These are phyloP conservation scores for Drosophila ogumai DNA, from an alignment of 1,140 invertebrate genomes.

Conservation along the genomic window DNA sequence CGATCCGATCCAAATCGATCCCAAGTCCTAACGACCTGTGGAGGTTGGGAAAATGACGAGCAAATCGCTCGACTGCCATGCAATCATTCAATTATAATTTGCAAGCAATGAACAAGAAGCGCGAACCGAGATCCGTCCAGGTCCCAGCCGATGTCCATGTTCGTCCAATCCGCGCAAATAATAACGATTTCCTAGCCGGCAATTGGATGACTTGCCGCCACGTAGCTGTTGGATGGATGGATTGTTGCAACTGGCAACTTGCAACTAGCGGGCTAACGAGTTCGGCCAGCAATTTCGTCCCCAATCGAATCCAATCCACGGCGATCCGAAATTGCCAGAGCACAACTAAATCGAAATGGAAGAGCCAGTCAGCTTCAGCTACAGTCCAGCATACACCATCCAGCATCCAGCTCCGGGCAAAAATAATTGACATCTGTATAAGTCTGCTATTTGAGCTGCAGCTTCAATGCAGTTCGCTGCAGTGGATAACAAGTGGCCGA, in stretches of 20 bases:
- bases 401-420: conserved; percentile 45
- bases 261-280: conserved; percentile 57
- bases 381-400: conserved; percentile 5
- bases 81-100: conserved; percentile 84
- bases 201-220: conserved; percentile 79
- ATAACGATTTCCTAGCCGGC: conserved; percentile 65
- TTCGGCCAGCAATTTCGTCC: conserved; percentile 58
- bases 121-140: conserved; percentile 43
- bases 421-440: conserved; percentile 83
- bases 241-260: conserved; percentile 57
- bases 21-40: conserved; percentile 39
- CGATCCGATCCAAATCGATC: conserved; percentile 2
- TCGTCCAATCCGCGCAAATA: conserved; percentile 45
- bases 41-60: conserved; percentile 67
- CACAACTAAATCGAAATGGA: conserved; percentile 50
- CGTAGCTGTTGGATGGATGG: conserved; percentile 56
- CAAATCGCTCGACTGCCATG: conserved; percentile 73
- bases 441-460: conserved; percentile 64
- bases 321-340: conserved; percentile 62
- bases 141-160: conserved; percentile 37
- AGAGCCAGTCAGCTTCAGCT: conserved; percentile 35
- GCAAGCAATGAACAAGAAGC: conserved; percentile 44
- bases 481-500: conserved; percentile 70
- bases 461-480: conserved; percentile 15
- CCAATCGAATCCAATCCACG: conserved; percentile 52